Evolutionary conservation across 1,140 invertebrate genomes (phyloP).

Genomic region (Drosophila lacertosa): DNA sequence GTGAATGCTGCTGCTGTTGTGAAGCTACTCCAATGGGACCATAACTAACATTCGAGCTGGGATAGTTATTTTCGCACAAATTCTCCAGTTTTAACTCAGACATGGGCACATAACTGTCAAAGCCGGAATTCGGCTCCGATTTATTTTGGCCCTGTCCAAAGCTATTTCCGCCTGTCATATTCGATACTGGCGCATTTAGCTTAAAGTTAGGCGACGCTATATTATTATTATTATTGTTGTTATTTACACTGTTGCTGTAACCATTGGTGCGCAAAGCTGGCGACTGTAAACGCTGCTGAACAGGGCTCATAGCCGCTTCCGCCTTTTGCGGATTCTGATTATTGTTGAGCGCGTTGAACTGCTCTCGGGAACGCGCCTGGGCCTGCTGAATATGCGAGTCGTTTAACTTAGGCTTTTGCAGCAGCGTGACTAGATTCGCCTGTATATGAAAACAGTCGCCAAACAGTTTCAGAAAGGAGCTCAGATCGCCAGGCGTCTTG

Average conservation of each 20-base stretch:
- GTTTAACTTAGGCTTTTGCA: slow-evolving; percentile 88
- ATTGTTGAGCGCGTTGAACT: slow-evolving; percentile 80
- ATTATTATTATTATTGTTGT: slow-evolving; percentile 62
- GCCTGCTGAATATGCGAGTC: slow-evolving; percentile 85
- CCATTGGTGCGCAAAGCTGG: slow-evolving; percentile 67
- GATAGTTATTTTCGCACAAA: slow-evolving; percentile 82
- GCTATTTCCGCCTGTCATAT: slow-evolving; percentile 54
- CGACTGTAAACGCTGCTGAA: slow-evolving; percentile 75
- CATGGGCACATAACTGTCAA: slow-evolving; percentile 81
- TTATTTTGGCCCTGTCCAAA: slow-evolving; percentile 59
- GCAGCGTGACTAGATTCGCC: slow-evolving; percentile 92
- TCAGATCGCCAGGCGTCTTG: slow-evolving; percentile 93
- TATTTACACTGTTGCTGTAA: slow-evolving; percentile 48
- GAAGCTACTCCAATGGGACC: slow-evolving; percentile 48
- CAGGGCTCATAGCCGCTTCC: slow-evolving; percentile 52
- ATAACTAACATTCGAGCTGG: slow-evolving; percentile 66
- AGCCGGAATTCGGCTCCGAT: slow-evolving; percentile 82
- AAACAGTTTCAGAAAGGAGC: slow-evolving; percentile 94
- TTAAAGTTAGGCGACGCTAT: slow-evolving; percentile 81
- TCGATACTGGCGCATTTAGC: slow-evolving; percentile 80
- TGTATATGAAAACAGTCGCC: slow-evolving; percentile 95
- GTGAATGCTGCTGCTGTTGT: slow-evolving; percentile 30
- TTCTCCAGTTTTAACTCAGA: slow-evolving; percentile 80
- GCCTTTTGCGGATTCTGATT: slow-evolving; percentile 35
- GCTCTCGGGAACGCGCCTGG: slow-evolving; percentile 77